These are phyloP conservation scores for Heliconius erato DNA, from an alignment of 2,888 invertebrate species.

Conservation along the genomic window DNA sequence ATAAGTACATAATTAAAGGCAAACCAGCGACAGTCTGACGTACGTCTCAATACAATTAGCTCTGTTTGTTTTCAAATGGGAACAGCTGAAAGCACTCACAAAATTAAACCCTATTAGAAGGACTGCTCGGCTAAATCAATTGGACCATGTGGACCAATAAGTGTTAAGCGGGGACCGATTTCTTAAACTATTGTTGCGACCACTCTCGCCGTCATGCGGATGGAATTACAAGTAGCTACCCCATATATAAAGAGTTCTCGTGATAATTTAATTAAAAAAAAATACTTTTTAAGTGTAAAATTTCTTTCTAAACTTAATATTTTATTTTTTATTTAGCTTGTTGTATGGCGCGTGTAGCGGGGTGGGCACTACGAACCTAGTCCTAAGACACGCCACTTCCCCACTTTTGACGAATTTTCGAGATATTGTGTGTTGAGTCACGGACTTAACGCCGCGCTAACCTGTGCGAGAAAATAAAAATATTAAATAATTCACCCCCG, in stretches of 20 bases:
- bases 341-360: too few relatives aligned
- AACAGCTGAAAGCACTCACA: constrained; percentile 42
- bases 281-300: neutral
- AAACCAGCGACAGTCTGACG: neutral
- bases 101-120: constrained; percentile 43
- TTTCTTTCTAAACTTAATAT: too few relatives aligned
- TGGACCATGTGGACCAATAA: constrained; percentile 79
- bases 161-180: constrained; percentile 76
- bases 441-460: neutral
- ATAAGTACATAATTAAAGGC: neutral
- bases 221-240: constrained; percentile 71
- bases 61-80: constrained; percentile 23
- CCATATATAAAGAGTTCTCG: constrained; percentile 61
- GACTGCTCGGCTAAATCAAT: constrained; percentile 66
- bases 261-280: constrained; percentile 14
- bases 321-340: too few relatives aligned
- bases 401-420: neutral
- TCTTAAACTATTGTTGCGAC: constrained; percentile 73
- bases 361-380: neutral
- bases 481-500: neutral
- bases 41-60: neutral
- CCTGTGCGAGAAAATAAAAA: neutral
- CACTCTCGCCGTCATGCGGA: constrained; percentile 66
- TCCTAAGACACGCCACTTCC: neutral
- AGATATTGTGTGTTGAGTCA: neutral